Percentiles rank a stretch among this genome's conserved stretches.
These are phyloP conservation scores for Daubentonia madagascariensis DNA, from an alignment of 2,113 vertebrate species.

Conservation along the genomic window DNA sequence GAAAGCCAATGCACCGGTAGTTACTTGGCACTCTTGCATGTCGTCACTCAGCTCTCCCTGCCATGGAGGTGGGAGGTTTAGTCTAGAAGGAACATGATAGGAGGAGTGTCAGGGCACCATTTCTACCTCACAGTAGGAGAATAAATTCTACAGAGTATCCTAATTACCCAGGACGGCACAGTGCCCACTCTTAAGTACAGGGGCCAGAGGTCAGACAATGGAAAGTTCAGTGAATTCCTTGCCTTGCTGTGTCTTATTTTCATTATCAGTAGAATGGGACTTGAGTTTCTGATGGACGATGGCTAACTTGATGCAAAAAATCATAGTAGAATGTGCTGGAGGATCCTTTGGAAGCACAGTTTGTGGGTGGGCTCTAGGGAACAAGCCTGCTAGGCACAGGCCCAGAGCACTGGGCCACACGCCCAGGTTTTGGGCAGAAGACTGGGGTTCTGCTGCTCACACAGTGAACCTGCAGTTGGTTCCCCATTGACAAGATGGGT, in stretches of 20 bases:
- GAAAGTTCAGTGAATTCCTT: background rate
- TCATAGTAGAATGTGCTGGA: background rate
- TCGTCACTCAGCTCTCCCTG: background rate
- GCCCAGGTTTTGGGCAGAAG: background rate
- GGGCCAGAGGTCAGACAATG: background rate
- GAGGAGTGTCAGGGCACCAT: background rate
- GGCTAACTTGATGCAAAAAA: background rate
- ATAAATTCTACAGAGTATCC: background rate
- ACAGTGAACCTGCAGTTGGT: background rate
- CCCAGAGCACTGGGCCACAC: background rate
- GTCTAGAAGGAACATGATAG: background rate
- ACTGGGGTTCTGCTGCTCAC: background rate
- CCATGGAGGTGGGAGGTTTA: background rate
- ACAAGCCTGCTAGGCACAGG: background rate
- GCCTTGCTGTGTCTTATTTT: background rate
- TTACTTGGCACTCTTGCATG: background rate
- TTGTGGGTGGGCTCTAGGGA: slow-evolving; percentile 23
- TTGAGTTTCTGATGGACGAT: slow-evolving; percentile 5
- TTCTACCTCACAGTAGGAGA: background rate
- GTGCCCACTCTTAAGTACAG: background rate
- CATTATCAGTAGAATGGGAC: background rate
- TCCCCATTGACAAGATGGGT: background rate
- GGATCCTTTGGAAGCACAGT: background rate
- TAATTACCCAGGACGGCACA: background rate
- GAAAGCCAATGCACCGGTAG: background rate